Percentiles rank a stretch among this genome's conserved stretches.
These are phyloP conservation scores for Congeria kusceri DNA, from an alignment of 2,888 invertebrate genomes.

Conservation along the genomic window DNA sequence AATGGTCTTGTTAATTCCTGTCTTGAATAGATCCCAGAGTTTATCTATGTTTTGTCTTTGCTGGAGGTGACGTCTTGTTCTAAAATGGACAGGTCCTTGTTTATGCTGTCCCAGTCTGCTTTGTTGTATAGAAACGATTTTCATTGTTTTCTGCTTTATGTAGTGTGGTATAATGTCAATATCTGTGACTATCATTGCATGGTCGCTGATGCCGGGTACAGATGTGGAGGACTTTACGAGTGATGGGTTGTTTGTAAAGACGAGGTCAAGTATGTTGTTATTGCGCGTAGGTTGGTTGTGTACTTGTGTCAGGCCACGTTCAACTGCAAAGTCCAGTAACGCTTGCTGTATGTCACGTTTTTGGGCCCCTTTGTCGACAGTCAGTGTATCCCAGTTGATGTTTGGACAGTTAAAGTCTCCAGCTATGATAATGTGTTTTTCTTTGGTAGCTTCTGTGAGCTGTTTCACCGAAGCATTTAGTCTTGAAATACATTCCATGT, in stretches of 20 bases:
- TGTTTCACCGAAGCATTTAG: no score
- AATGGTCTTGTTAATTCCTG: neutral
- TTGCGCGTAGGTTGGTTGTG: slow-evolving; percentile 36
- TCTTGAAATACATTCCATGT: no score
- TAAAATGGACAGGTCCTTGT: slow-evolving; percentile 15
- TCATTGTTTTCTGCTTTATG: slow-evolving; percentile 21
- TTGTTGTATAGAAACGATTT: slow-evolving; percentile 33
- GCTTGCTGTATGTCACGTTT: slow-evolving; percentile 29
- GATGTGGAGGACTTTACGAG: slow-evolving; percentile 27
- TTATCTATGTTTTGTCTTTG: neutral
- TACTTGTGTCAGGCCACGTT: slow-evolving; percentile 35
- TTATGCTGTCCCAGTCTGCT: slow-evolving; percentile 38
- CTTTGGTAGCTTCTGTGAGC: neutral
- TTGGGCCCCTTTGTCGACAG: slow-evolving; percentile 1
- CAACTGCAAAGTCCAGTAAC: slow-evolving; percentile 26
- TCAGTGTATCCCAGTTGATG: slow-evolving; percentile 29
- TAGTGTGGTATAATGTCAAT: slow-evolving; percentile 18
- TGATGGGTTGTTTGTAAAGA: slow-evolving; percentile 46
- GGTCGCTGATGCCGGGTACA: slow-evolving; percentile 35
- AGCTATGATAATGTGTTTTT: slow-evolving; percentile 36
- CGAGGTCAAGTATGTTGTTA: slow-evolving; percentile 39
- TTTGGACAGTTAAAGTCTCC: slow-evolving; percentile 56
- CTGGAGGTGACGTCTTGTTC: neutral
- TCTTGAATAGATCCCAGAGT: slow-evolving; percentile 21
- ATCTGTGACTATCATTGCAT: slow-evolving; percentile 40